Base-by-base conservation (phyloP, 2,888 invertebrate genomes). In the Heliconius erato region DNA sequence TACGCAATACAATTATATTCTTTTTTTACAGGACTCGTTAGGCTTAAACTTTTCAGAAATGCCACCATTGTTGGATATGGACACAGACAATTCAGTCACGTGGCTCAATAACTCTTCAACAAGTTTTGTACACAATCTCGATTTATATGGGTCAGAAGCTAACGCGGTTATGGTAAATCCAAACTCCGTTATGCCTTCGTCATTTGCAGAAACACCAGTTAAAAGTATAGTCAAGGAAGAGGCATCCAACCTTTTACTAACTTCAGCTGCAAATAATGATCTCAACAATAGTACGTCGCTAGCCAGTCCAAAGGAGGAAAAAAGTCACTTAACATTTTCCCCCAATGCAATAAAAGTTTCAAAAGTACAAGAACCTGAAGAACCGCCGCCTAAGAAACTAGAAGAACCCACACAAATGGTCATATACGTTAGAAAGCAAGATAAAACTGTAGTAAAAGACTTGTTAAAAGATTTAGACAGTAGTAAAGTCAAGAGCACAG, bases 141-240 rank as follows among this genome's bases (percentile, higher is more conserved):
- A 97, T 91, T 96, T 97, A 87, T 97, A 96, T 89, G 97, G 97
- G 44, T 97, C 97, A 16, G 98, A 98, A 90, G 97, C 97, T 69
- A 97, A 97, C 84, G 97, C 97, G 23, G 97, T 98, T 86, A 97
- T 98, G 97, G 99, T 99, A 9, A 98, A 99, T 94, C 99, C 99
- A 7, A 98, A 98, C 90, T 98, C 98, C 44, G 98, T 98, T 71
- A 98, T 98, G 97, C 98, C 99, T 2, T 96, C 98, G 67, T 97
- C 97, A 85, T 97, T 97, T 83, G 95, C 96, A 35, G 96, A 96
- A 86, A 96, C 96, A 9, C 96, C 96, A 44, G 91, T 94, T 16
- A 96, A 96, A 88, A 93, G 89, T 84, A 91, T 93, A 65, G 95
- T 95, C 9, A 96, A 96, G 88, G 96, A 96, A 88, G 96, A 95